Percentiles rank a stretch among this genome's conserved stretches.
Evolutionary conservation across 92 coral and sea anemone species (phyloP).

Genomic region (Porites rus): DNA sequence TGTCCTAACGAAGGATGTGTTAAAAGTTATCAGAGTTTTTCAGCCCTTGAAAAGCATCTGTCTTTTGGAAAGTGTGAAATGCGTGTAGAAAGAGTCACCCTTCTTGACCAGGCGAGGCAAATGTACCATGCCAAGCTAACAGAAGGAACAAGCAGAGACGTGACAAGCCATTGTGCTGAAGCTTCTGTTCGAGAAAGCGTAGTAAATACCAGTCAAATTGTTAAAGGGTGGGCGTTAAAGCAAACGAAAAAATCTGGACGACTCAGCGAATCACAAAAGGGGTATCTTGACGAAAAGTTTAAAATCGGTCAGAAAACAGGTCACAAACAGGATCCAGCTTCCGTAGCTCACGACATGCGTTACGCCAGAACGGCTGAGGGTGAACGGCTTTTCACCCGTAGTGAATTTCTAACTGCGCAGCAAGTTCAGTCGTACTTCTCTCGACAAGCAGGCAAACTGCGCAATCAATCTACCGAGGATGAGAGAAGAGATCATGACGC

Average conservation of each 20-base stretch:
- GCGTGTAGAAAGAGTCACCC: constrained; percentile 59
- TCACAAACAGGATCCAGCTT: constrained; percentile 57
- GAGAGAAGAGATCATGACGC: constrained; percentile 8
- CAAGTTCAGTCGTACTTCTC: background rate
- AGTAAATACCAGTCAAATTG: background rate
- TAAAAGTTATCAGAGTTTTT: constrained; percentile 38
- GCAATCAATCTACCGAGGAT: constrained; percentile 1
- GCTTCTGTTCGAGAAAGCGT: background rate
- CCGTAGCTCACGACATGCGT: constrained; percentile 53
- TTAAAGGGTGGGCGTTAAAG: constrained; percentile 52
- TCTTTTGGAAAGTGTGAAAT: constrained; percentile 55
- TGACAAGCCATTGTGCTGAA: background rate
- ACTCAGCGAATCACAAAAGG: constrained; percentile 48
- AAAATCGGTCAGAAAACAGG: constrained; percentile 60
- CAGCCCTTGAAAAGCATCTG: constrained; percentile 44
- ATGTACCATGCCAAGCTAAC: constrained; percentile 57
- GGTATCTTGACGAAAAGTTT: constrained; percentile 35
- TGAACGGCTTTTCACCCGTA: constrained; percentile 39
- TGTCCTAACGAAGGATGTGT: constrained; percentile 52
- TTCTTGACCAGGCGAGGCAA: constrained; percentile 58
- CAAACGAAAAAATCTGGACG: constrained; percentile 41
- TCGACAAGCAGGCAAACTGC: constrained; percentile 8
- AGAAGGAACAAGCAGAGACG: constrained; percentile 29
- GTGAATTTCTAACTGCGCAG: constrained; percentile 52
- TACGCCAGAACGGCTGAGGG: constrained; percentile 56